Evolutionary conservation across 2,888 invertebrate species (phyloP).

Genomic region (Camponotus fellah): DNA sequence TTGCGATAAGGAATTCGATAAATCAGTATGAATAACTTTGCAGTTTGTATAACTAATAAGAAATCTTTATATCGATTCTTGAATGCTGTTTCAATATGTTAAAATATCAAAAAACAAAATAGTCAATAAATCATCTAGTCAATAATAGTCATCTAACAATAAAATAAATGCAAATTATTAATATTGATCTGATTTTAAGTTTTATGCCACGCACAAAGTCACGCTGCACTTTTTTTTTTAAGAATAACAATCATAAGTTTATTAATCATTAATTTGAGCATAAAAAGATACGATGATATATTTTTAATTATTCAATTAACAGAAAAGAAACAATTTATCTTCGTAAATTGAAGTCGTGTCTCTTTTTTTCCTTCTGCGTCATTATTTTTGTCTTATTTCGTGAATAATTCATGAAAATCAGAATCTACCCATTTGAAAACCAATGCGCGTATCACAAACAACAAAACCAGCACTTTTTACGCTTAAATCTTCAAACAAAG

Average conservation of each 20-base stretch:
- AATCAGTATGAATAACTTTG: slow-evolving; percentile 34
- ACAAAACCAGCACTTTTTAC: slow-evolving; percentile 8
- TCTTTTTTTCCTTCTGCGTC: not conserved
- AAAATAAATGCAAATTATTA: not conserved
- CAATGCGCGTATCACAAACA: slow-evolving; percentile 20
- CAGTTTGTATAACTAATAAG: not conserved
- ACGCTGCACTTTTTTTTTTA: not conserved
- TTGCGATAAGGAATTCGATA: slow-evolving; percentile 43
- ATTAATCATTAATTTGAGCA: slow-evolving; percentile 32
- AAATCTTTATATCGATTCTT: not conserved
- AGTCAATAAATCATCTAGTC: no score
- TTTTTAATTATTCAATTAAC: slow-evolving; percentile 30
- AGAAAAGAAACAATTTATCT: slow-evolving; percentile 9
- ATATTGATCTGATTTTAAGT: not conserved
- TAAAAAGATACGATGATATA: not conserved
- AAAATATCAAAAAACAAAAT: not conserved
- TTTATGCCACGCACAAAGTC: slow-evolving; percentile 10
- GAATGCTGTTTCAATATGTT: not conserved
- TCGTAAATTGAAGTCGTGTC: slow-evolving; percentile 26
- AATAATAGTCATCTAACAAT: not conserved
- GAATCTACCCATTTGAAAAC: slow-evolving; percentile 17
- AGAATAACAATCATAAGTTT: slow-evolving; percentile 2
- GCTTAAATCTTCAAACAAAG: slow-evolving; percentile 19
- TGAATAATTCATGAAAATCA: slow-evolving; percentile 27
- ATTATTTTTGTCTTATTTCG: slow-evolving; percentile 32